phyloP scores from a whole-genome alignment of 2,888 invertebrate species.

The Odontocolon sp. region DNA sequence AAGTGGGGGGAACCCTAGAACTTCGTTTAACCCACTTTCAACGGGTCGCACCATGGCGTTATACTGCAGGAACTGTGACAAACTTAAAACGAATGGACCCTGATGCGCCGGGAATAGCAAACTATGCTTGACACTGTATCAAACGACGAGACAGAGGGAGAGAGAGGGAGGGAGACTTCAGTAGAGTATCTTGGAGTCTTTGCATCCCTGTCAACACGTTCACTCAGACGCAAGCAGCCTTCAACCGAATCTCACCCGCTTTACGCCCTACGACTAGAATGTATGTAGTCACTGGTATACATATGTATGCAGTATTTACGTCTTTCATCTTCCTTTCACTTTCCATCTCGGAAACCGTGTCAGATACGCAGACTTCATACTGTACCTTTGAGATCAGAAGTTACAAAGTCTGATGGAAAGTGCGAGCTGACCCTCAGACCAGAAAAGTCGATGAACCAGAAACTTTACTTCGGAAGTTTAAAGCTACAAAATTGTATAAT shows the following conservation, averaged over 20 bases:
- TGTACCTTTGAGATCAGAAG: constrained; percentile 29
- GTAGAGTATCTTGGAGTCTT: constrained; percentile 42
- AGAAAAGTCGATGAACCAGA: constrained; percentile 23
- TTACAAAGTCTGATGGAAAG: constrained; percentile 13
- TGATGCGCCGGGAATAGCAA: constrained; percentile 43
- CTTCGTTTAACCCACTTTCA: constrained; percentile 78
- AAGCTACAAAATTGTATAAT: not conserved
- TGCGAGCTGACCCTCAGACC: constrained; percentile 14
- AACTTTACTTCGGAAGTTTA: not conserved
- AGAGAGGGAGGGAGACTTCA: constrained; percentile 20
- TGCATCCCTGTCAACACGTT: constrained; percentile 34
- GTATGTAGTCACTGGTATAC: constrained; percentile 16
- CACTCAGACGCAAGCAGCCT: constrained; percentile 37
- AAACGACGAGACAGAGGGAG: constrained; percentile 39
- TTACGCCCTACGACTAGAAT: constrained; percentile 23
- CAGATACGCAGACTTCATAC: constrained; percentile 3
- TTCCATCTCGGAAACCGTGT: constrained; percentile 41
- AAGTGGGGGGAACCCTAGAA: constrained; percentile 57
- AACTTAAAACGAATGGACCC: constrained; percentile 68
- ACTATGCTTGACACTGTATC: constrained; percentile 49
- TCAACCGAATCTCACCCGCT: constrained; percentile 39
- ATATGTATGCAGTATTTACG: constrained; percentile 18
- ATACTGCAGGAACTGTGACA: constrained; percentile 67
- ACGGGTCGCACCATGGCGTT: constrained; percentile 45
- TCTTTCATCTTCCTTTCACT: constrained; percentile 41